A percentile compares a stretch with the other conserved stretches of the same genome.
phyloP scores from a whole-genome alignment of 2,113 vertebrate species.

The Cavia porcellus region DNA sequence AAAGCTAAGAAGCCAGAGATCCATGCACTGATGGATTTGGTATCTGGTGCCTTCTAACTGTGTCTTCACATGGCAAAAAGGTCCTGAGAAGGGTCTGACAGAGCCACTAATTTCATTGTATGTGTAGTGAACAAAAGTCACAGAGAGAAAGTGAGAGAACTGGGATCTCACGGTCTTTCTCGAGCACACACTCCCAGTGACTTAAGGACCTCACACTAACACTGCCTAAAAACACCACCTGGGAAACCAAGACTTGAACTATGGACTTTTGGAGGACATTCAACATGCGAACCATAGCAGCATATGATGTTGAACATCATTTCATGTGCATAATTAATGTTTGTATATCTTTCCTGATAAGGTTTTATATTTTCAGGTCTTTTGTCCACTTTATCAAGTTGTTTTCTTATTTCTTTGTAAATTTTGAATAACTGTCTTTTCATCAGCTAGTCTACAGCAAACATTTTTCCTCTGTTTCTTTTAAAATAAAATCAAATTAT shows the following conservation, averaged over 20 bases:
- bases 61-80: not conserved
- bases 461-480: not conserved
- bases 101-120: not conserved
- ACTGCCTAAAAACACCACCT: not conserved
- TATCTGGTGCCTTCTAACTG: not conserved
- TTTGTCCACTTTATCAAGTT: not conserved
- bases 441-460: not conserved
- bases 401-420: not conserved
- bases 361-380: not conserved
- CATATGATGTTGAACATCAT: not conserved
- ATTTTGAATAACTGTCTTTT: not conserved
- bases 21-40: not conserved
- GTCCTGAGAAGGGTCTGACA: not conserved
- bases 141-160: not conserved
- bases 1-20: not conserved
- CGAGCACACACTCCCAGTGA: not conserved
- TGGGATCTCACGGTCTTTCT: not conserved
- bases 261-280: not conserved
- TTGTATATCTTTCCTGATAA: not conserved
- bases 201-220: not conserved
- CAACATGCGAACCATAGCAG: not conserved
- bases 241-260: not conserved
- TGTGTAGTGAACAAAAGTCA: not conserved
- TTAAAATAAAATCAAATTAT: constrained; percentile 26
- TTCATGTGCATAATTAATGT: not conserved